Conservation (phyloP, 37 sponge, comb jelly and placozoan genomes). For the Hormiphora californensis region DNA sequence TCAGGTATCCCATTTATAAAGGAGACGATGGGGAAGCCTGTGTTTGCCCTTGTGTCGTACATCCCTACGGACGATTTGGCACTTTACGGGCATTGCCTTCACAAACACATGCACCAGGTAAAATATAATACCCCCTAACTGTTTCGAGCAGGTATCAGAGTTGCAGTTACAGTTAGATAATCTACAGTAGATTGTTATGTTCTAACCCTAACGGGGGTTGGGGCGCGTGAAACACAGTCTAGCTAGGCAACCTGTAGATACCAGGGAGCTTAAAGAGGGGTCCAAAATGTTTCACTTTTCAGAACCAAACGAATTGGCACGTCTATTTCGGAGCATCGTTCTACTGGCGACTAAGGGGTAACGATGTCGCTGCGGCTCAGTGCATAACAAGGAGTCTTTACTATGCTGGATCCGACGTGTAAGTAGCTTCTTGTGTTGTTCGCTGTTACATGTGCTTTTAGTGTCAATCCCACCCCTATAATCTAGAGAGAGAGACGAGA, state of each 20-base stretch:
- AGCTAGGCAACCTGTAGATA: too few relatives aligned
- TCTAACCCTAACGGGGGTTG: too few relatives aligned
- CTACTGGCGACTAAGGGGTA: constrained; percentile 38
- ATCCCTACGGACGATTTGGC: constrained; percentile 48
- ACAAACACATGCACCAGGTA: not conserved
- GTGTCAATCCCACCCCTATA: not conserved
- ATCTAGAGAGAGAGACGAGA: too few relatives aligned
- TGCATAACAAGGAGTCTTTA: constrained; percentile 17
- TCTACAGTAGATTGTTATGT: too few relatives aligned
- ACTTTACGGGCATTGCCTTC: constrained; percentile 17
- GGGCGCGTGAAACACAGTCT: too few relatives aligned
- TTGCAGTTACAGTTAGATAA: too few relatives aligned
- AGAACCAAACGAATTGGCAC: constrained; percentile 24
- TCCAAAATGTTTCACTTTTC: too few relatives aligned
- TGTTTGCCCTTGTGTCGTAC: not conserved
- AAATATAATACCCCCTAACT: too few relatives aligned
- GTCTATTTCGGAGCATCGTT: constrained; percentile 19
- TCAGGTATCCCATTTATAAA: constrained; percentile 5
- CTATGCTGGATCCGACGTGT: constrained; percentile 5
- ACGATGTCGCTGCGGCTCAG: constrained; percentile 6
- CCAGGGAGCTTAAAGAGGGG: too few relatives aligned
- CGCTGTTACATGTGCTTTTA: not conserved
- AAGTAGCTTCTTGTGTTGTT: not conserved
- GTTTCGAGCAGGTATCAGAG: too few relatives aligned
- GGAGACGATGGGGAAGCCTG: not conserved